Conservation (phyloP, 2,113 vertebrate species). For the Strix aluco region DNA sequence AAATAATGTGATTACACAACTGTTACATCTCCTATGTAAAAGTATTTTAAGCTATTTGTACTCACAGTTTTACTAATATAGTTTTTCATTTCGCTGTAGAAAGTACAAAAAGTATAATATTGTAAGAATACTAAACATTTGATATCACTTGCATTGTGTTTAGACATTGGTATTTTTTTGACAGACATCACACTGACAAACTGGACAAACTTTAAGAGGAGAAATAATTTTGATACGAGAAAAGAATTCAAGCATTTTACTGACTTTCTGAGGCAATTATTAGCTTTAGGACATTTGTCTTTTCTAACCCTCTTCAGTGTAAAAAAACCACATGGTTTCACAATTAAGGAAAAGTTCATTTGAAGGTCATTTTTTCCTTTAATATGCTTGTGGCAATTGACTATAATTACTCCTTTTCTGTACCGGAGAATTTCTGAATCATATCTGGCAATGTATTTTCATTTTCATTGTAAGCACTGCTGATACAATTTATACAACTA, state of each 20-base stretch:
- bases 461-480: neutral
- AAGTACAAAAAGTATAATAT: neutral
- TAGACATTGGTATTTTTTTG: neutral
- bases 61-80: neutral
- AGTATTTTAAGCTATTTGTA: neutral
- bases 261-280: conserved; percentile 1
- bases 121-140: neutral
- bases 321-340: neutral
- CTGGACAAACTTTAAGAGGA: conserved; percentile 39
- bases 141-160: neutral
- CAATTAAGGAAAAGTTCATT: neutral
- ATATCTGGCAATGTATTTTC: neutral
- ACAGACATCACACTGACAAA: neutral
- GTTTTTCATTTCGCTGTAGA: neutral
- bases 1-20: neutral
- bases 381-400: neutral
- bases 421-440: neutral
- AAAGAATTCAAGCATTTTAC: neutral
- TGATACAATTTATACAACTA: conserved; percentile 12
- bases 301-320: neutral
- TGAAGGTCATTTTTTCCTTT: neutral
- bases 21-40: neutral
- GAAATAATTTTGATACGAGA: neutral
- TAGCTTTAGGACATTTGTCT: neutral
- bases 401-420: neutral